These are phyloP conservation scores for Ceraclea dissimilis DNA, from an alignment of 2,888 invertebrate species.

Conservation along the genomic window DNA sequence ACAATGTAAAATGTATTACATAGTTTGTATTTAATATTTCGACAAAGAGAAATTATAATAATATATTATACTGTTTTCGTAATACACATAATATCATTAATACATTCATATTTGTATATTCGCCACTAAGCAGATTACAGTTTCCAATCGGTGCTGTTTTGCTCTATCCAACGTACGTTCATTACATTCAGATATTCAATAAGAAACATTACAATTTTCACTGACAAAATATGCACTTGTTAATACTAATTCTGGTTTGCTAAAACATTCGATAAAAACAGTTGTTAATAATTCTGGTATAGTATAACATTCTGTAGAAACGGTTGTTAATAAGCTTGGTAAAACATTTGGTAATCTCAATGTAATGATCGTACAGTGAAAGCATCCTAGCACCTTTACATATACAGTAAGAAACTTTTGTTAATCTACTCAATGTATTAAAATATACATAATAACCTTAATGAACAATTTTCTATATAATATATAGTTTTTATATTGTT, in stretches of 20 bases:
- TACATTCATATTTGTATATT: not conserved
- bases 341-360: too few relatives aligned
- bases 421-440: conserved; percentile 24
- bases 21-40: not conserved
- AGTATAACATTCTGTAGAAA: too few relatives aligned
- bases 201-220: not conserved
- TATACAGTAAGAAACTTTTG: conserved; percentile 20
- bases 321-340: too few relatives aligned
- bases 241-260: too few relatives aligned
- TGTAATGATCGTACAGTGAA: conserved; percentile 6
- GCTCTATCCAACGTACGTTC: not conserved
- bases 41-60: not conserved
- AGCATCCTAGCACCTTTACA: conserved; percentile 21
- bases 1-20: not conserved
- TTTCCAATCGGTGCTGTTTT: not conserved
- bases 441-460: conserved; percentile 15
- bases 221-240: too few relatives aligned
- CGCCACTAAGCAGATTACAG: not conserved
- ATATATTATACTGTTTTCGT: not conserved
- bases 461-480: conserved; percentile 4
- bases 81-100: not conserved
- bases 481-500: too few relatives aligned
- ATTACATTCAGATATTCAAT: not conserved
- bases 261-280: too few relatives aligned
- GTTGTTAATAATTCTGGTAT: too few relatives aligned